Evolutionary conservation across 2,888 invertebrate species (phyloP), one percentile per base, ranked within the genome.

Genomic region (Yponomeuta malinellus): DNA sequence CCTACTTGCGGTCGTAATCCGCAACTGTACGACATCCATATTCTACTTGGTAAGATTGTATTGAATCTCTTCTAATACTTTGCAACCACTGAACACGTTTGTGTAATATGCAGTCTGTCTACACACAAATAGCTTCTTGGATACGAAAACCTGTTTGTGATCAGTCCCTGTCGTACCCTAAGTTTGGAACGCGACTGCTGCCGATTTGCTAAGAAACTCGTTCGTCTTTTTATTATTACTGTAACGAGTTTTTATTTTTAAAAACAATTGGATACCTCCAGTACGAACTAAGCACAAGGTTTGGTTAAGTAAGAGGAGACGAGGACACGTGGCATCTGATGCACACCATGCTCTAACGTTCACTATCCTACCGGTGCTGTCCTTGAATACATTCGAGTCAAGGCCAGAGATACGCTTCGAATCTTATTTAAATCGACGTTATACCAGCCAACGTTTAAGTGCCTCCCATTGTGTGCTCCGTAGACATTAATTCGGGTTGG

Each of bases 21-120:
- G 83, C 87, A 86, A 84, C 85, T 81, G 80, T 78, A 78, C 77
- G 77, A 81, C 85, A 88, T 88, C 84, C 85, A 87, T 88, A 88
- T 87, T 87, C 88, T 78, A 73, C 73, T 73, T 73, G 74, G 71
- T 68, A 31, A 31, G 31, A 59, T 59, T 15, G 52, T 12, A 59
- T 59, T 59, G 52, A 59, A 59, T 59, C 52, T 59, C 52, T 59
- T 59, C 52, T 15, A 59, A 15, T 59, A 59, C 52, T 12, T 52
- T 52, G 52, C 52, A 52, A 59, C 52, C 52, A 15, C 52, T 15
- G 33, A 64, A 71, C 66, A 59, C 29, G 65, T 66, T 63, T 63
- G 64, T 59, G 66, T 71, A 65, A 43, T 70, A 70, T 59, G 52
- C 52, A 66, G 48, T 48, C 63, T 43, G 43, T 37, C 37, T 64